Evolutionary conservation across 2,888 invertebrate genomes (phyloP).

Genomic region (Drosophila infuscata): DNA sequence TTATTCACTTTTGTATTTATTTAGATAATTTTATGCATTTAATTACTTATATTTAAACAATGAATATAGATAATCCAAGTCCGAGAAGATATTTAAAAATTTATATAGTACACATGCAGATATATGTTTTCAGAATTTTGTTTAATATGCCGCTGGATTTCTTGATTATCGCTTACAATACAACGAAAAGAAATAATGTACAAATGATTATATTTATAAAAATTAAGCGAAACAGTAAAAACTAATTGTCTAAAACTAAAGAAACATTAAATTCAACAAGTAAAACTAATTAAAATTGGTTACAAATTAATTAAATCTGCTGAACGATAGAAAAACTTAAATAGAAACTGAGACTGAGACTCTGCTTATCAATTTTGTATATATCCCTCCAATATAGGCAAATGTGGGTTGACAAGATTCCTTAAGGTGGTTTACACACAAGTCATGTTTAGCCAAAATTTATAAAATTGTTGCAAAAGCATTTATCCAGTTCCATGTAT

Average conservation of each 20-base stretch:
- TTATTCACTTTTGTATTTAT: conserved; percentile 32
- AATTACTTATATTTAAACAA: conserved; percentile 43
- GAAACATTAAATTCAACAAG: conserved; percentile 66
- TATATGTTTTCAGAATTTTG: conserved; percentile 31
- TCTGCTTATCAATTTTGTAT: conserved; percentile 23
- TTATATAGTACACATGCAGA: conserved; percentile 34
- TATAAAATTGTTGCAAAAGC: conserved; percentile 76
- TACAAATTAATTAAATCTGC: conserved; percentile 55
- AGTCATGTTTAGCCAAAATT: conserved; percentile 53
- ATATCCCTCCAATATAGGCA: conserved; percentile 1
- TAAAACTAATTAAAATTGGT: conserved; percentile 68
- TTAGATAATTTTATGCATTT: conserved; percentile 21
- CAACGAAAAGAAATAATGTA: conserved; percentile 59
- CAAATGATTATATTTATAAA: conserved; percentile 36
- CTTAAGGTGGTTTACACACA: conserved; percentile 46
- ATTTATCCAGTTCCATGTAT: conserved; percentile 60
- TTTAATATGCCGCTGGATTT: conserved; percentile 19
- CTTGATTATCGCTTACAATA: conserved; percentile 6
- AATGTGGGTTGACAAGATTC: conserved; percentile 4
- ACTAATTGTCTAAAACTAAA: conserved; percentile 65
- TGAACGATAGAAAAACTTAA: conserved; percentile 49
- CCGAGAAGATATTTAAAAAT: conserved; percentile 24
- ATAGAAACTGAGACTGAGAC: conserved; percentile 39
- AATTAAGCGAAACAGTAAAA: conserved; percentile 47
- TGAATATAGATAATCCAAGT: conserved; percentile 45